Conservation (phyloP, 2,888 invertebrate species). For the Scaptomyza cyrtandrae region DNA sequence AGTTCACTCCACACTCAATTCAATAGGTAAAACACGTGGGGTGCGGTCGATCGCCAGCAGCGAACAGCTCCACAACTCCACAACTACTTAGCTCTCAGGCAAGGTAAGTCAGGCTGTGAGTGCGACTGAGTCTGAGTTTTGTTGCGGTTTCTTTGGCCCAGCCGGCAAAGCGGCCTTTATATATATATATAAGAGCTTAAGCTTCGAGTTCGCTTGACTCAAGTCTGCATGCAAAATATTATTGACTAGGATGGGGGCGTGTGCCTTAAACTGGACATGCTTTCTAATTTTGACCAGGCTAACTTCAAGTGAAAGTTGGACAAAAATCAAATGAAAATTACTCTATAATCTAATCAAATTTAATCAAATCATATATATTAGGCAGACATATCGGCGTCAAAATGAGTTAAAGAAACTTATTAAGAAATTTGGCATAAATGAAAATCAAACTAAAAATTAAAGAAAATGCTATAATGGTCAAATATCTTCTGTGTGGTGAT, state of each 20-base stretch:
- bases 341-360: conserved; percentile 23
- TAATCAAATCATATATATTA: conserved; percentile 17
- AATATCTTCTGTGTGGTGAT: too few relatives aligned
- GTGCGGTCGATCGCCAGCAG: conserved; percentile 62
- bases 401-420: too few relatives aligned
- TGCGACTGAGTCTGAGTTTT: background rate
- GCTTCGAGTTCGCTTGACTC: conserved; percentile 1
- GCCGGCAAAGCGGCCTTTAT: conserved; percentile 6
- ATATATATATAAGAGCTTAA: background rate
- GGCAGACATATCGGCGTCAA: too few relatives aligned
- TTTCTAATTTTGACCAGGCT: conserved; percentile 50
- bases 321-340: conserved; percentile 24
- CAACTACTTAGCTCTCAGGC: background rate
- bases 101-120: conserved; percentile 3
- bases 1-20: conserved; percentile 1
- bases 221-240: conserved; percentile 22
- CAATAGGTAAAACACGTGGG: conserved; percentile 65
- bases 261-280: conserved; percentile 52
- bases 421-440: too few relatives aligned
- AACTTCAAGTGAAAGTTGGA: conserved; percentile 48
- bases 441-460: too few relatives aligned
- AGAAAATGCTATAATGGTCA: too few relatives aligned
- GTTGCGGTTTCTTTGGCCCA: conserved; percentile 51
- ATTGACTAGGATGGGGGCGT: conserved; percentile 69
- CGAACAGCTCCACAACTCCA: conserved; percentile 5